Conservation (phyloP, 2,113 vertebrate species). For the Sclerurus mexicanus region DNA sequence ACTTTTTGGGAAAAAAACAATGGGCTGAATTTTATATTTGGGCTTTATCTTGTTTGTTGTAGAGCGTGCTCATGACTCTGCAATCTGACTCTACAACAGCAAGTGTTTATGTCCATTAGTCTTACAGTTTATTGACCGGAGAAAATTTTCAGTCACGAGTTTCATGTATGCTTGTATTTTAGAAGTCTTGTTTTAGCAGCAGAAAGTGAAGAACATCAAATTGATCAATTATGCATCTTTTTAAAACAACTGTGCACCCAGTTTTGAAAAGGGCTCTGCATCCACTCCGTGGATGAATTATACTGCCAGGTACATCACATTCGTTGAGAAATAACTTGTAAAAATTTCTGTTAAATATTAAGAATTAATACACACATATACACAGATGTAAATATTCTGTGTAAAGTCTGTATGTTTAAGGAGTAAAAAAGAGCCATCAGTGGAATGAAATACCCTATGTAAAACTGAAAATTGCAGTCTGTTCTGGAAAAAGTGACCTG, state of each 20-base stretch:
- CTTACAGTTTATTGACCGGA: slow-evolving; percentile 30
- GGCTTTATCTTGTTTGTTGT: slow-evolving; percentile 37
- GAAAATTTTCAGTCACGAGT: slow-evolving; percentile 30
- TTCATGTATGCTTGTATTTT: slow-evolving; percentile 44
- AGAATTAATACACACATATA: not conserved
- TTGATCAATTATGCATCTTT: not conserved
- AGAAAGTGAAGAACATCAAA: not conserved
- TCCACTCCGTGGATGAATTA: not conserved
- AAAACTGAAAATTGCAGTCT: not conserved
- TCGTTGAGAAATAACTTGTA: not conserved
- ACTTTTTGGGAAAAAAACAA: slow-evolving; percentile 35
- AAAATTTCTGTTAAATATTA: not conserved
- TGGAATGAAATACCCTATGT: not conserved
- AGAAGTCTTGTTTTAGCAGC: not conserved
- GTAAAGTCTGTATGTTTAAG: not conserved
- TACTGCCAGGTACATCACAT: not conserved
- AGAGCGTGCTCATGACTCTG: not conserved
- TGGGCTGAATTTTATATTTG: slow-evolving; percentile 9
- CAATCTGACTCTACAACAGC: slow-evolving; percentile 11
- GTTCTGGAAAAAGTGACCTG: not conserved
- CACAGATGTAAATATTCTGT: not conserved
- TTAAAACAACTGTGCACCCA: not conserved
- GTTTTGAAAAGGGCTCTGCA: not conserved
- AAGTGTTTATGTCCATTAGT: slow-evolving; percentile 32
- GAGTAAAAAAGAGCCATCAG: not conserved